Conservation (phyloP, 2,888 invertebrate genomes). For the Cephus pulcher region DNA sequence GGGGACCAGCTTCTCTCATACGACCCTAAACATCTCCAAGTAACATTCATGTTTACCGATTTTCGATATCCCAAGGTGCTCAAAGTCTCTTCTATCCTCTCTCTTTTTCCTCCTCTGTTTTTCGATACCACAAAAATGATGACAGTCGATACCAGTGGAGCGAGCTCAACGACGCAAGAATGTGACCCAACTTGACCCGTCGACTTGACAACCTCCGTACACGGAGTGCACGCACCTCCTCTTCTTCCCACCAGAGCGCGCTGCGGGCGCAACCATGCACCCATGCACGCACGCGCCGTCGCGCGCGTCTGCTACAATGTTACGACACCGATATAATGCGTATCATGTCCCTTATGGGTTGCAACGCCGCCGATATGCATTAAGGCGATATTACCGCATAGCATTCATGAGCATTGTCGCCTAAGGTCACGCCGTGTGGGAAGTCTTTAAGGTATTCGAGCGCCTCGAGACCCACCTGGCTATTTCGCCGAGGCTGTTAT, state of each 20-base stretch:
- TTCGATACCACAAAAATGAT: conserved; percentile 13
- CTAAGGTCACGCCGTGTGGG: neutral
- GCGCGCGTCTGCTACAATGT: conserved; percentile 13
- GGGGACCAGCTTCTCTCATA: neutral
- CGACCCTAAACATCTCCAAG: neutral
- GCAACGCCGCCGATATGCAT: conserved; percentile 18
- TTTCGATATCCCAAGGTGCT: conserved; percentile 16
- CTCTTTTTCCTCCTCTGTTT: neutral
- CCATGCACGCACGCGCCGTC: conserved; percentile 13
- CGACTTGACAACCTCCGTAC: conserved; percentile 24
- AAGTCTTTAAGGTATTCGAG: neutral
- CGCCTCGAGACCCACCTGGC: neutral
- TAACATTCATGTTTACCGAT: neutral
- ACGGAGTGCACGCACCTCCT: conserved; percentile 24
- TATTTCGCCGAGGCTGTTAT: neutral
- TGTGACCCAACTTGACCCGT: conserved; percentile 25
- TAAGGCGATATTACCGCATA: conserved; percentile 16
- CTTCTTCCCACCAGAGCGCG: conserved; percentile 21
- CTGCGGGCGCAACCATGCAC: conserved; percentile 8
- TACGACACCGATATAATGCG: conserved; percentile 30
- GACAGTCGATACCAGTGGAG: conserved; percentile 20
- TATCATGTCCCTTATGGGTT: conserved; percentile 19
- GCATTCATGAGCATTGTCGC: conserved; percentile 3
- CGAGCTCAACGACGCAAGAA: conserved; percentile 17
- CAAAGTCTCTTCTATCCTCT: neutral